Evolutionary conservation across 2,888 invertebrate species (phyloP).

Genomic region (Andrena bucephala): DNA sequence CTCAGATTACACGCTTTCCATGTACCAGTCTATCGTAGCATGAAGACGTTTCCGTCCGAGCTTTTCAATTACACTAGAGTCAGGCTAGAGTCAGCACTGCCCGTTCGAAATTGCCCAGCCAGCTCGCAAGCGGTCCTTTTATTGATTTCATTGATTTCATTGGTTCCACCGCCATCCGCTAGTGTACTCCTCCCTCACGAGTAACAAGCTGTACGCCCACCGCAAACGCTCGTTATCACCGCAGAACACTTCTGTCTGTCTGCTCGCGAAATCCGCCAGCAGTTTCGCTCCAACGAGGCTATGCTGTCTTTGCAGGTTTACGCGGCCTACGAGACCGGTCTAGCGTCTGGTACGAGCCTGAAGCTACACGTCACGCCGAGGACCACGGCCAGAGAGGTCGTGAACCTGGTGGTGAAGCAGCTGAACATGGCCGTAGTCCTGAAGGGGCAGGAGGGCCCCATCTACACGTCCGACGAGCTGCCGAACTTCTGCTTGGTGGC

Average conservation of each 20-base stretch:
- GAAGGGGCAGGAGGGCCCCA: constrained; percentile 94
- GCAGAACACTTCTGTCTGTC: constrained; percentile 18
- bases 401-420: constrained; percentile 97
- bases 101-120: not conserved
- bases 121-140: constrained; percentile 7
- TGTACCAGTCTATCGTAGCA: constrained; percentile 51
- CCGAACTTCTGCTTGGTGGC: constrained; percentile 97
- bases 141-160: not conserved
- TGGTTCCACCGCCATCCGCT: not conserved
- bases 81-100: not conserved
- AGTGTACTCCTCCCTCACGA: constrained; percentile 15
- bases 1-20: constrained; percentile 55
- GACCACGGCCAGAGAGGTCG: constrained; percentile 97
- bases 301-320: constrained; percentile 90
- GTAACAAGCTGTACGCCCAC: constrained; percentile 48
- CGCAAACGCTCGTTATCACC: constrained; percentile 40
- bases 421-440: constrained; percentile 96
- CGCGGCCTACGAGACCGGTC: constrained; percentile 97
- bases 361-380: constrained; percentile 96
- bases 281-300: not conserved
- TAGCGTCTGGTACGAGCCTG: constrained; percentile 96
- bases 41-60: constrained; percentile 36
- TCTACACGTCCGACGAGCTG: constrained; percentile 93
- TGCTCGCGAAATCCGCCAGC: no score
- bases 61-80: constrained; percentile 11